Conservation (phyloP, 2,113 vertebrate genomes). For the Conger conger region DNA sequence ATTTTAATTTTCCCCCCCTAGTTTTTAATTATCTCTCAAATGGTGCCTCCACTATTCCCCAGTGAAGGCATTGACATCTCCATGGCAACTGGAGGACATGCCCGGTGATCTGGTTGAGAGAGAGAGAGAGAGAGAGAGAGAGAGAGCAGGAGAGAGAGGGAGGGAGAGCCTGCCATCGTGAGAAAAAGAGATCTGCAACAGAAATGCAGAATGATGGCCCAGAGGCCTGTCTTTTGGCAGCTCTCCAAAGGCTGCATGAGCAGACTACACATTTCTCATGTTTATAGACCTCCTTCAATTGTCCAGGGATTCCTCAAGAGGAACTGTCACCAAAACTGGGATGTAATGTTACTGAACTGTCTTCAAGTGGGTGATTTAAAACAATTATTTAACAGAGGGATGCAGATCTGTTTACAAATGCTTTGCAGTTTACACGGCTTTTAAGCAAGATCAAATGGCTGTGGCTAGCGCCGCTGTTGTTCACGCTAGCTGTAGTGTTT, state of each 20-base stretch:
- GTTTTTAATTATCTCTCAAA: conserved; percentile 46
- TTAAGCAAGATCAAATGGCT: background rate
- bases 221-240: background rate
- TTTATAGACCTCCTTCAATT: background rate
- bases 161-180: background rate
- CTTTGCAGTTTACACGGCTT: background rate
- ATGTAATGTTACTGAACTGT: background rate
- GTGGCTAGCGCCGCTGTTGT: background rate
- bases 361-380: background rate
- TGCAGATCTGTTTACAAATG: background rate
- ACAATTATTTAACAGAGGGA: background rate
- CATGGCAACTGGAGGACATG: conserved; percentile 59
- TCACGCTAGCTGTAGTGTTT: background rate
- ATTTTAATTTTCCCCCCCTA: conserved; percentile 4
- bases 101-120: conserved; percentile 17
- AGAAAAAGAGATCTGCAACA: background rate
- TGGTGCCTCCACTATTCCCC: conserved; percentile 29
- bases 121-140: conserved; percentile 5
- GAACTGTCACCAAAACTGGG: background rate
- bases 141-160: conserved; percentile 14
- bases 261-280: background rate
- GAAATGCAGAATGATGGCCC: background rate
- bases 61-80: conserved; percentile 55
- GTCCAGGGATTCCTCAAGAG: background rate
- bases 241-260: background rate